Base-by-base conservation (phyloP, 2,797 vertebrate genomes). In the Odontamblyopus rebecca region DNA sequence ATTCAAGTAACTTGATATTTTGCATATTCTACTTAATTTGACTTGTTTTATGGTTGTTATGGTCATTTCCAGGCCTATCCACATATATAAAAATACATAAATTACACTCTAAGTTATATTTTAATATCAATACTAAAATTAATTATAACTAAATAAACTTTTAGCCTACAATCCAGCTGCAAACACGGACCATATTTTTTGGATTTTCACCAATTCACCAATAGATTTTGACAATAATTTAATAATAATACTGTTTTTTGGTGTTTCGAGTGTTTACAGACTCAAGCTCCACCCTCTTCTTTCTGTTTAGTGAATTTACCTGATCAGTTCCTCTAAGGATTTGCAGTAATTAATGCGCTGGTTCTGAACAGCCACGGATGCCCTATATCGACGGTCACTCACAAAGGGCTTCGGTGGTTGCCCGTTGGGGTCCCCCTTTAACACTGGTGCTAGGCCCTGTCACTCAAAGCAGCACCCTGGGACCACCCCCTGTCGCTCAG, bases 281-380 rank as follows among this genome's bases (percentile, higher is more conserved):
- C 66, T 76, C 67, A 66, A 51, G 65, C 53, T 53, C 50, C 73
- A 70, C 80, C 75, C 71, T 70, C 72, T 78, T 69, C 71, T 71
- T 70, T 60, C 75, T 86, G 82, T 92, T 63, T 92, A 90, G 91
- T 87, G 91, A 85, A 93, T 90, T 78, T 88, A 76, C 81, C 82
- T 89, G 87, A 86, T 88, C 83, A 89, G 93, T 91, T 92, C 86
- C 91, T 91, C 73, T 74, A 91, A 90, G 90, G 85, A 90, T 92
- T 78, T 53, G 61, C 89, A 6, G 85, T 92, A 92, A 93, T 93
- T 92, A 92, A 93, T 92, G 89, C 82, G 90, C 83, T 73, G 70
- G 86, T 91, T 90, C 86, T 83, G 80, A 89, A 85, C 15, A 75
- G 77, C 81, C 81, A 53, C 72, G 54, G 30, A 89, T 78, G 80